Evolutionary conservation across 2,888 invertebrate genomes (phyloP), one percentile per base, ranked within the genome.

Genomic region (Philereme vetulata): DNA sequence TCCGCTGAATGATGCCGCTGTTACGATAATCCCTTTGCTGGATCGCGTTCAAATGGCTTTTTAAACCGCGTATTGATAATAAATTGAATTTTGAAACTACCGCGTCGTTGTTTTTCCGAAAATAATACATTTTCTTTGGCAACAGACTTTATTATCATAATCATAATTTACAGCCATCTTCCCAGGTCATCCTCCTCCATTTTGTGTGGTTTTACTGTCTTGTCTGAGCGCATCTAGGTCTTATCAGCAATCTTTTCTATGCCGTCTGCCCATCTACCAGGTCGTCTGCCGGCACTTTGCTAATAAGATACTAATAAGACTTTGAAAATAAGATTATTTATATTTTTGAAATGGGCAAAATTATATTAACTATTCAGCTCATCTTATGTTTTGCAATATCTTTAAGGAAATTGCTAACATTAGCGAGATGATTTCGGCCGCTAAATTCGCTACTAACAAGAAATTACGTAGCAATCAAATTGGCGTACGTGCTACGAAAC

Each of bases 381-480:
- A 60, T 62, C 57, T 62, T 52, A 63, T 63, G 60, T 60, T 66
- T 47, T 62, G 56, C 51, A 53, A 63, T 66, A 64, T 54, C 56
- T 60, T 66, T 62, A 60, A 58, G 62, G 47, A 64, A 64, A 70
- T 70, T 65, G 62, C 65, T 44, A 66, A 62, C 63, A 66, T 66
- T 58, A 62, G 60, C 50, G 64, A 64, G 60, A 64, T 61, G 65
- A 59, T 62, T 66, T 56, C 63, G 56, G 33, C 42, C 51, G 56
- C 55, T 62, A 62, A 66, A 64, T 65, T 65, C 58, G 62, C 63
- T 66, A 35, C 63, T 68, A 68, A 65, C 65, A 61, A 62, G 63
- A 63, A 72, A 71, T 71, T 71, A 74, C 65, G 70, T 62, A 67
- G 72, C 72, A 72, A 72, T 75, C 72, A 70, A 63, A 56, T 65